Percentiles rank a stretch among this genome's conserved stretches.
Conservation (phyloP, 2,113 vertebrate genomes). For the Sinocyclocheilus anshuiensis region DNA sequence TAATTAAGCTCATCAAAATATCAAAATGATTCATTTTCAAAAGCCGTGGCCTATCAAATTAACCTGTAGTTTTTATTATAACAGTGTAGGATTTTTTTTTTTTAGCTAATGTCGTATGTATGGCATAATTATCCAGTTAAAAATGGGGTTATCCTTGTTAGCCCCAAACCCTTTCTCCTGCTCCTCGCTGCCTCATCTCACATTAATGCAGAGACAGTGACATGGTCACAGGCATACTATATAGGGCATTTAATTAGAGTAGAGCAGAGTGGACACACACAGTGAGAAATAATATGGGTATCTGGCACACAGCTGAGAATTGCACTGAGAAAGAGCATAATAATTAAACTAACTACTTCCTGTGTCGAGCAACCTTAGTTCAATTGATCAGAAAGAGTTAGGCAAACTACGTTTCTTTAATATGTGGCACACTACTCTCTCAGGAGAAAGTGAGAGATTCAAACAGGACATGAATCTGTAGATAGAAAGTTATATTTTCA, state of each 20-base stretch:
- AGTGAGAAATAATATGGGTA: neutral
- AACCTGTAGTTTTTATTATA: neutral
- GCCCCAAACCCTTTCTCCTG: neutral
- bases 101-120: neutral
- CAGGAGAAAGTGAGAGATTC: too few relatives aligned
- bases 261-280: neutral
- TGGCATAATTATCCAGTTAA: neutral
- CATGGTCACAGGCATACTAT: neutral
- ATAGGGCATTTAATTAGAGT: neutral
- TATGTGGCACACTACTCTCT: neutral
- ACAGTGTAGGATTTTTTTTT: neutral
- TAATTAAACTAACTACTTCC: neutral
- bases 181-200: neutral
- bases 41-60: neutral
- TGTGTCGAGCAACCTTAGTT: neutral
- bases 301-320: neutral
- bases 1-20: neutral
- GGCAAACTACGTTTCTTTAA: neutral
- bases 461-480: too few relatives aligned
- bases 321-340: neutral
- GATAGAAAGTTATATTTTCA: too few relatives aligned
- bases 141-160: neutral
- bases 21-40: neutral
- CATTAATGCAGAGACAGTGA: slow-evolving; percentile 1
- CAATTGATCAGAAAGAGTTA: neutral